Evolutionary conservation across 2,797 vertebrate genomes (phyloP).

Genomic region (Onychomys leucogaster): DNA sequence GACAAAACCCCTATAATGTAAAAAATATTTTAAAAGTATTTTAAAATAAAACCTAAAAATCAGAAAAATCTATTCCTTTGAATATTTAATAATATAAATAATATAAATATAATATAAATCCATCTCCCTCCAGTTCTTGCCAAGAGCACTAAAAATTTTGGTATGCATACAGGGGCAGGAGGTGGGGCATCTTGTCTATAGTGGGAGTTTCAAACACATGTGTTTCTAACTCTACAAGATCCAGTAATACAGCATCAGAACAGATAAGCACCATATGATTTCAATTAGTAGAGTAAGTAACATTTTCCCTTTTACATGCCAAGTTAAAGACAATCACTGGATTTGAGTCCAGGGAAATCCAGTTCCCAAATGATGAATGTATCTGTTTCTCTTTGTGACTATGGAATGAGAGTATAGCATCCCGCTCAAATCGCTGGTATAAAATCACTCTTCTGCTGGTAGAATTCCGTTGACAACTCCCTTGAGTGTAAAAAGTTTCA

Average conservation of each 20-base stretch:
- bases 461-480: constrained; percentile 49
- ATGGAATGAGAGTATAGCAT: constrained; percentile 25
- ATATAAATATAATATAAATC: constrained; percentile 2
- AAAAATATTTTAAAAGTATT: background rate
- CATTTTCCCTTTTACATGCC: constrained; percentile 40
- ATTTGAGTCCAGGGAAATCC: constrained; percentile 49
- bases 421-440: background rate
- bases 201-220: background rate
- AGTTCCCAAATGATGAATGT: constrained; percentile 37
- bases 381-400: constrained; percentile 58
- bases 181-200: background rate
- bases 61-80: constrained; percentile 34
- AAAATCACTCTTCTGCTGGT: constrained; percentile 55
- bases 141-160: constrained; percentile 27
- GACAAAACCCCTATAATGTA: background rate
- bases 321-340: constrained; percentile 67
- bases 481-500: background rate
- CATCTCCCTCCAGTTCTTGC: constrained; percentile 1
- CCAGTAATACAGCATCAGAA: background rate
- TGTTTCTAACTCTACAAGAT: background rate
- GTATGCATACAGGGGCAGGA: background rate
- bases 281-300: constrained; percentile 53
- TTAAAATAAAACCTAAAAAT: background rate
- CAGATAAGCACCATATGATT: constrained; percentile 41
- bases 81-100: constrained; percentile 47